Base-by-base conservation (phyloP, 2,888 invertebrate genomes). In the Bombyx huttoni region DNA sequence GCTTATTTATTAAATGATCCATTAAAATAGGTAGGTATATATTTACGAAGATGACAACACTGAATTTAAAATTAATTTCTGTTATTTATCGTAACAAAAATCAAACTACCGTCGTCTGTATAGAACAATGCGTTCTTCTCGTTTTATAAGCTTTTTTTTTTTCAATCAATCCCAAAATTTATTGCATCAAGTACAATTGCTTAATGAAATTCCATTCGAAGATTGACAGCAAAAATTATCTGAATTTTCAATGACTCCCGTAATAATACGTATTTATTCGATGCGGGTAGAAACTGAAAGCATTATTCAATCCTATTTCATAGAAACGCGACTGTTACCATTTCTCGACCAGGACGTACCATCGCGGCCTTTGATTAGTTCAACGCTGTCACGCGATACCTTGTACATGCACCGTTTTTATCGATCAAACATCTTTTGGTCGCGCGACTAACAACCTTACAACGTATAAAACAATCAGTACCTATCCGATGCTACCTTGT, bases 301-400 rank as follows among this genome's bases (percentile, higher is more conserved):
- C 51, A 58, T 69, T 68, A 64, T 70, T 70, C 65, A 65, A 63
- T 63, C 54, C 60, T 69, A 70, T 62, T 64, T 63, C 69, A 70
- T 62, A 68, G 63, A 62, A 72, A 69, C 71, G 67, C 3, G 3
- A 40, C 63, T 58, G 58, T 67, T 61, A 58, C 65, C 62, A 63
- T 68, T 68, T 59, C 62, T 67, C 72, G 65, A 60, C 63, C 68
- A 63, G 68, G 60, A 68, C 65, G 79, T 75, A 63, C 79, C 78
- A 75, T 79, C 78, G 70, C 80, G 67, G 63, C 58, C 59, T 63
- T 58, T 67, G 68, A 73, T 71, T 74, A 70, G 72, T 71, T 62
- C 52, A 51, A 58, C 53, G 54, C 53, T 64, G 68, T 73, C 79
- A 80, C 78, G 80, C 78, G 63, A 78, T 63, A 57, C 54, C 65